Percentiles rank a stretch among this genome's conserved stretches.
Evolutionary conservation across 2,888 invertebrate genomes (phyloP).

Genomic region (Polietes domitor): DNA sequence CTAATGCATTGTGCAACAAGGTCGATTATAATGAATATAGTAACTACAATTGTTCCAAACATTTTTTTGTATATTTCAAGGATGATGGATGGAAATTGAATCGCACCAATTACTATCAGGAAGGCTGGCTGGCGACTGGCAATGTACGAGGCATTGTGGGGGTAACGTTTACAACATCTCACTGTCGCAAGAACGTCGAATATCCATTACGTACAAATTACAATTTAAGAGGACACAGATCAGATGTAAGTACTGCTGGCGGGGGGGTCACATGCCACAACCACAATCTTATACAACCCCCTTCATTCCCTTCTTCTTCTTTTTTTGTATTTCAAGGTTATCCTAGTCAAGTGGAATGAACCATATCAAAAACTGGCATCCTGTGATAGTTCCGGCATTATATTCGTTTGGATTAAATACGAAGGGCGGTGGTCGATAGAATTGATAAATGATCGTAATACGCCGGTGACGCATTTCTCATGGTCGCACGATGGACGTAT

Average conservation of each 20-base stretch:
- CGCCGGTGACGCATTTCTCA: conserved; percentile 97
- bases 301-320: too few species aligned
- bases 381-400: conserved; percentile 98
- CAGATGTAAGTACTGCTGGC: conserved; percentile 87
- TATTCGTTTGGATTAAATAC: conserved; percentile 99
- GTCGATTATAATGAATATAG: too few species aligned
- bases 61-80: conserved; percentile 81
- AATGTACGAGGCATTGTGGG: conserved; percentile 97
- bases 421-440: conserved; percentile 99
- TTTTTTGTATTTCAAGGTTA: conserved; percentile 87
- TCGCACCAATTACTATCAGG: conserved; percentile 97
- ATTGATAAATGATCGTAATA: conserved; percentile 98
- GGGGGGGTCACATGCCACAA: background rate
- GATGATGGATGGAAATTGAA: conserved; percentile 98
- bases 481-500: conserved; percentile 99
- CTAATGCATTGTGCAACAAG: too few species aligned
- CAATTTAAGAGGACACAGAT: conserved; percentile 97
- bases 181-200: conserved; percentile 92
- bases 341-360: conserved; percentile 98
- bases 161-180: conserved; percentile 97
- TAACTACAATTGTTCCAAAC: too few species aligned
- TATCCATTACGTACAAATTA: conserved; percentile 96
- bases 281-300: background rate
- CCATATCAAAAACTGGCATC: conserved; percentile 98
- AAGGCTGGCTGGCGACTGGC: conserved; percentile 98